phyloP scores from a whole-genome alignment of 37 sponge, comb jelly and placozoan species.

The Ephydatia muelleri region DNA sequence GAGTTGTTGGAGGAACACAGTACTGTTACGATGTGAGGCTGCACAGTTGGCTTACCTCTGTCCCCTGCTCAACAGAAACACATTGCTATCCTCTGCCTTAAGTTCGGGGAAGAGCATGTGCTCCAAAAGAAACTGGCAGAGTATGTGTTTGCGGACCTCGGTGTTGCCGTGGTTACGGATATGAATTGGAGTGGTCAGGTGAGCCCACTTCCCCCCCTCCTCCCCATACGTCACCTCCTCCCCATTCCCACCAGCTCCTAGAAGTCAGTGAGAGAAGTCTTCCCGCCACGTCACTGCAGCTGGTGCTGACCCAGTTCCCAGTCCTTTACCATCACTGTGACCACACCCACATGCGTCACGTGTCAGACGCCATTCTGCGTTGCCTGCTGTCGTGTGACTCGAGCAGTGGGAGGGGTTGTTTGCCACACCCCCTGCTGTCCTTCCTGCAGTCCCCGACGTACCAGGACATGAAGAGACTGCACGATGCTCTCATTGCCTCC shows the following conservation, averaged over 20 bases:
- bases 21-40: too few species aligned
- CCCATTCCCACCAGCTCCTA: neutral
- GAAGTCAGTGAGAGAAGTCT: neutral
- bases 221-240: neutral
- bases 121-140: neutral
- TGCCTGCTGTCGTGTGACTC: neutral
- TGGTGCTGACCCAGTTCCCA: constrained; percentile 38
- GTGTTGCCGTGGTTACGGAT: neutral
- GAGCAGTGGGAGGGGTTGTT: neutral
- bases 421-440: neutral
- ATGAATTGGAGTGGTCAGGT: constrained; percentile 6
- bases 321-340: constrained; percentile 24
- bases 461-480: neutral
- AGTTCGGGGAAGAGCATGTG: neutral
- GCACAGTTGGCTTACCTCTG: too few species aligned
- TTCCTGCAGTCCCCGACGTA: neutral
- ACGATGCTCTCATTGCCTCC: neutral
- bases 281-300: neutral
- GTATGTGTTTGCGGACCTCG: neutral
- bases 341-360: constrained; percentile 7
- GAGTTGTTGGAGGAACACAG: too few species aligned
- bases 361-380: constrained; percentile 24
- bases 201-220: neutral
- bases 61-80: neutral
- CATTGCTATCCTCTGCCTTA: neutral